Conservation (phyloP, 2,797 vertebrate species). For the Hypotaenidia okinawae region DNA sequence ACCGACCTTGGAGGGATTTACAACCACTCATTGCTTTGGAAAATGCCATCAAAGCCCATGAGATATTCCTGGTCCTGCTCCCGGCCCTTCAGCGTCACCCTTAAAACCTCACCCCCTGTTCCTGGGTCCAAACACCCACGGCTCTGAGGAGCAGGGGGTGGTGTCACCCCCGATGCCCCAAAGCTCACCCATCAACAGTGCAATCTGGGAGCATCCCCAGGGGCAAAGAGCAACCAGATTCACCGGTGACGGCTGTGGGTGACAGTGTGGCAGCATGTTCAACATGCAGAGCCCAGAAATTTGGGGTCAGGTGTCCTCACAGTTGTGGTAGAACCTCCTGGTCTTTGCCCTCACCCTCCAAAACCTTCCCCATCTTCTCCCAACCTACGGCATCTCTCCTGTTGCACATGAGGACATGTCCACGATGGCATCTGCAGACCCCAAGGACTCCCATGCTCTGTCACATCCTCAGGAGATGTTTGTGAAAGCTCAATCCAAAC, state of each 20-base stretch:
- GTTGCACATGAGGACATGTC: not conserved
- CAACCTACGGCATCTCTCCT: not conserved
- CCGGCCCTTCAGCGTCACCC: not conserved
- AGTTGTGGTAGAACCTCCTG: not conserved
- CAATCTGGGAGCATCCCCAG: not conserved
- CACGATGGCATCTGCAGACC: not conserved
- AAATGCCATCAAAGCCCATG: not conserved
- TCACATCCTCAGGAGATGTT: not conserved
- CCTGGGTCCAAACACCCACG: not conserved
- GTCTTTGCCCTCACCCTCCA: not conserved
- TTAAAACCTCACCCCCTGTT: not conserved
- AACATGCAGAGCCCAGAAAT: rapidly evolving
- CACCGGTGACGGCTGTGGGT: rapidly evolving
- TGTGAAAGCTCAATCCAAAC: not conserved
- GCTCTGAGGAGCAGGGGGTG: rapidly evolving
- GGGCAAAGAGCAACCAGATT: not conserved
- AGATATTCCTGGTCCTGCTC: not conserved
- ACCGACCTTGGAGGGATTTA: not conserved
- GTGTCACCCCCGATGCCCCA: not conserved
- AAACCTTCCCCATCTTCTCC: not conserved
- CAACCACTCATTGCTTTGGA: not conserved
- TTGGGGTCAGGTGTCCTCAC: not conserved
- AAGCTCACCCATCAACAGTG: not conserved
- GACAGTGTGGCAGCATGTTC: rapidly evolving
- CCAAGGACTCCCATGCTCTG: rapidly evolving